These are phyloP conservation scores for Octodon degus DNA, from an alignment of 2,113 vertebrate species.

Conservation along the genomic window DNA sequence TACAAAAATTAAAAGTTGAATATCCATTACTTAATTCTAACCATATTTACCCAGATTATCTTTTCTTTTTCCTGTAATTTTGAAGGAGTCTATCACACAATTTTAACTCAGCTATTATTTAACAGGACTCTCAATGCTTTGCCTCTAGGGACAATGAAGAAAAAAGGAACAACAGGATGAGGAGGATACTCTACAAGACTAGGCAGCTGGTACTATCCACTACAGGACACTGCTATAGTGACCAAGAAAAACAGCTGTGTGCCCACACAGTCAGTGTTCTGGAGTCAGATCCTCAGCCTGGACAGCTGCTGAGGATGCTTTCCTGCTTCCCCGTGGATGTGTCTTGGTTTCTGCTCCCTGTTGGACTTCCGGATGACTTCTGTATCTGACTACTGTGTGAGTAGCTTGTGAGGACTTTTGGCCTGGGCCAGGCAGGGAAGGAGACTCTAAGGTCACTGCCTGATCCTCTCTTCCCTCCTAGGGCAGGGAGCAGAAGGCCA, in stretches of 20 bases:
- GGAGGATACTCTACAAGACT: not conserved
- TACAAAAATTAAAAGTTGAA: not conserved
- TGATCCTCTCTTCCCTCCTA: not conserved
- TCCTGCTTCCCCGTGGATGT: not conserved
- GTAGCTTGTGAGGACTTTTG: not conserved
- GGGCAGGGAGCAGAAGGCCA: not conserved
- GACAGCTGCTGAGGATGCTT: not conserved
- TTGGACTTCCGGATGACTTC: not conserved
- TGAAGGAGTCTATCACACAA: not conserved
- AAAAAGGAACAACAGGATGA: not conserved
- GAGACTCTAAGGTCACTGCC: not conserved
- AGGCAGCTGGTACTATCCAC: not conserved
- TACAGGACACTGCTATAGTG: not conserved
- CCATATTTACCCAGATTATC: not conserved
- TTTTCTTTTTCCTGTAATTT: not conserved
- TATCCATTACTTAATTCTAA: not conserved
- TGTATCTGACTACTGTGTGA: not conserved
- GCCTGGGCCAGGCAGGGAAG: not conserved
- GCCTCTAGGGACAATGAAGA: not conserved
- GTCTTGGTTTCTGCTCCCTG: not conserved
- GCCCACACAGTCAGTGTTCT: not conserved
- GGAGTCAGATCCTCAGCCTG: not conserved
- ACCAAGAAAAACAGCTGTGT: not conserved
- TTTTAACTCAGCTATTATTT: not conserved
- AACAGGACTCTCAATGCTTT: not conserved